Base-by-base conservation (phyloP, 1,140 invertebrate species). In the Mamestra configurata region DNA sequence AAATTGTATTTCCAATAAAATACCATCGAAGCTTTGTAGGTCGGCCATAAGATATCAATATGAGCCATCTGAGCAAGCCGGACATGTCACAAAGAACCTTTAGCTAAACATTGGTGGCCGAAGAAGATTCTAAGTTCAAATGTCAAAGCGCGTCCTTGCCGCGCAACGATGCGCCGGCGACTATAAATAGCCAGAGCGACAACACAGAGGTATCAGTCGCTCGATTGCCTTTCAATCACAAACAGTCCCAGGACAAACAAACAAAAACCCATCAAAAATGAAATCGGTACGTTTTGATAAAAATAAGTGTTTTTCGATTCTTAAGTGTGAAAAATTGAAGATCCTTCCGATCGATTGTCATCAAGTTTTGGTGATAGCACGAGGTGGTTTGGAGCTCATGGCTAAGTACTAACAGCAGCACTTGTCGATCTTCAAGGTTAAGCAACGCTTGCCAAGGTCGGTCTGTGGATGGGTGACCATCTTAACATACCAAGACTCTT, bases 51-150 rank as follows among this genome's bases (percentile, higher is more conserved):
- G 57, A 76, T 49, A 76, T 76, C 35, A 43, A 59, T 76, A 20
- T 46, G 73, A 59, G 22, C 13, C 72, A 75, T 61, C 72, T 55
- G 27, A 77, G 10, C 46, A 71, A 88, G 79, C 89, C 87, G 90
- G 90, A 93, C 90, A 88, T 89, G 81, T 83, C 79, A 81, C 79
- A 79, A 70, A 51, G 83, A 86, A 88, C 87, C 88, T 92, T 89
- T 88, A 86, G 15, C 20, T n/a, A 76, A 83, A 72, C 82, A 85
- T 80, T 82, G 80, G 77, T 84, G 84, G 72, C 82, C 82, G 85
- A 88, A 89, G 92, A 92, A 64, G 86, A 73, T 49, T 87, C 87
- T 90, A 88, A 91, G 90, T 93, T 91, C 89, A 93, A 94, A 94
- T 94, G 93, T 91, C 93, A 93, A 85, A 84, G 83, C 71, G 78